Conservation (phyloP, 2,113 vertebrate genomes). For the Sceloporus tristichus region DNA sequence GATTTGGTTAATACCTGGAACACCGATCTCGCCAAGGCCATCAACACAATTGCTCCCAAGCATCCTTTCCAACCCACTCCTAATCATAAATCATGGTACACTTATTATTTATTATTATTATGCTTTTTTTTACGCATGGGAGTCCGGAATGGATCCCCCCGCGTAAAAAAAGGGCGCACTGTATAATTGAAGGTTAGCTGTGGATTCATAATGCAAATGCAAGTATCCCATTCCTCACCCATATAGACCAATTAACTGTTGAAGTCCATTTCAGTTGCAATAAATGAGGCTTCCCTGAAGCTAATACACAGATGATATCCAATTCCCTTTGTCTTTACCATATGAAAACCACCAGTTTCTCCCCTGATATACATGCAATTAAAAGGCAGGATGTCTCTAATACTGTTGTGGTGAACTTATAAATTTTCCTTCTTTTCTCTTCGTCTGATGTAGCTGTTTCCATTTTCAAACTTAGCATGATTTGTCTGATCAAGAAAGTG, state of each 20-base stretch:
- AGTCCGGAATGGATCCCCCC: no score
- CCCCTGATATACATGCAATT: background rate
- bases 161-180: background rate
- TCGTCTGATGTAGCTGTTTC: background rate
- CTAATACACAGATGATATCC: background rate
- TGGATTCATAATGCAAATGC: background rate
- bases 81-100: no score
- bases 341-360: background rate
- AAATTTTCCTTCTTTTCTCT: background rate
- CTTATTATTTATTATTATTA: no score
- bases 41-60: no score
- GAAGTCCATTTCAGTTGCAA: background rate
- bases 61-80: no score
- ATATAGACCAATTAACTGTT: background rate
- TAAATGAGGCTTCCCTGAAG: background rate
- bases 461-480: background rate
- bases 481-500: background rate
- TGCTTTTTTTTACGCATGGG: no score
- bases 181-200: constrained; percentile 8
- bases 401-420: background rate
- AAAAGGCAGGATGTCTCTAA: background rate
- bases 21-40: no score
- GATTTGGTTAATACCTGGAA: no score
- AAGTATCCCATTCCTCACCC: background rate
- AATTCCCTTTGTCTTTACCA: background rate